These are phyloP conservation scores for mouse (Mus musculus) DNA, from an alignment of 2,113 vertebrate species.

Conservation along the genomic window GRCm39 chr6:87466501-87467000, in stretches of 20 bases:
- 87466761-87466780: not conserved
- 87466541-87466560: not conserved
- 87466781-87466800: not conserved
- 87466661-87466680: not conserved
- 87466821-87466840: not conserved
- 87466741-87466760: not conserved
- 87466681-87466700: not conserved
- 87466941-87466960: not conserved
- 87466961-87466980: not conserved
- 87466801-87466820: not conserved
- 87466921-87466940: not conserved
- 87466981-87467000: not conserved
- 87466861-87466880: not conserved
- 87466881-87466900: not conserved
- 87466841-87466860: not conserved
- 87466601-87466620: not conserved
- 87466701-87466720: not conserved
- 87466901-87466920: not conserved
- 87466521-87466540: not conserved
- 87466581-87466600: not conserved
- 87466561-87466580: not conserved
- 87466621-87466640: not conserved
- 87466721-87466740: constrained; percentile 3
- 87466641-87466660: not conserved
- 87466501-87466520: not conserved